phyloP scores from a whole-genome alignment of 1,140 invertebrate genomes.

The Spodoptera frugiperda region DNA sequence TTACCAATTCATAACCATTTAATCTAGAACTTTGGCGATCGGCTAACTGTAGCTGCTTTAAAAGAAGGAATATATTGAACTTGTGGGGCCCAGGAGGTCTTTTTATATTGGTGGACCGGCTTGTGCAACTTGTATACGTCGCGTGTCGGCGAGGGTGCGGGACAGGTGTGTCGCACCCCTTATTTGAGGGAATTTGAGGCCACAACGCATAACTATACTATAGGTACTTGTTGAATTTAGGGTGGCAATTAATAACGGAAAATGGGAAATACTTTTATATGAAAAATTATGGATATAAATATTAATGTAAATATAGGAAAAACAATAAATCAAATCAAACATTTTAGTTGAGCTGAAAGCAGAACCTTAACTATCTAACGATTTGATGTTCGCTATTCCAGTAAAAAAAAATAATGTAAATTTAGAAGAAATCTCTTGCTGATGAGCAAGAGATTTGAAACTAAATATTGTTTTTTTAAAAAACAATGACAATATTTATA shows the following conservation, averaged over 20 bases:
- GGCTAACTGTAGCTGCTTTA: slow-evolving; percentile 3
- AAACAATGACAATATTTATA: no score
- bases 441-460: no score
- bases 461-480: no score
- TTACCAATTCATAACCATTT: slow-evolving; percentile 51
- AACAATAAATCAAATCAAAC: no score
- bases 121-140: slow-evolving; percentile 71
- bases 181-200: slow-evolving; percentile 79
- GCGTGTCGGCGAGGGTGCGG: slow-evolving; percentile 80
- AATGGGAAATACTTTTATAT: slow-evolving; percentile 5
- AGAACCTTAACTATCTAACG: no score
- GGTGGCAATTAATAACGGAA: slow-evolving; percentile 57
- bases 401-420: no score
- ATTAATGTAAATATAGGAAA: no score
- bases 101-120: slow-evolving; percentile 58
- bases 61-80: slow-evolving; percentile 1
- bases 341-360: no score
- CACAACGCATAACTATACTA: slow-evolving; percentile 77
- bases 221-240: slow-evolving; percentile 54
- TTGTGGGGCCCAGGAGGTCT: slow-evolving; percentile 57
- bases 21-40: slow-evolving; percentile 51
- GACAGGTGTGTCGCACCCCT: slow-evolving; percentile 83
- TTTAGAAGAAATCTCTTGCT: no score
- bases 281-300: no score
- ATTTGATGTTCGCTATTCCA: no score